These are phyloP conservation scores for Larimichthys polyactis DNA, from an alignment of 2,113 vertebrate genomes.

Conservation along the genomic window DNA sequence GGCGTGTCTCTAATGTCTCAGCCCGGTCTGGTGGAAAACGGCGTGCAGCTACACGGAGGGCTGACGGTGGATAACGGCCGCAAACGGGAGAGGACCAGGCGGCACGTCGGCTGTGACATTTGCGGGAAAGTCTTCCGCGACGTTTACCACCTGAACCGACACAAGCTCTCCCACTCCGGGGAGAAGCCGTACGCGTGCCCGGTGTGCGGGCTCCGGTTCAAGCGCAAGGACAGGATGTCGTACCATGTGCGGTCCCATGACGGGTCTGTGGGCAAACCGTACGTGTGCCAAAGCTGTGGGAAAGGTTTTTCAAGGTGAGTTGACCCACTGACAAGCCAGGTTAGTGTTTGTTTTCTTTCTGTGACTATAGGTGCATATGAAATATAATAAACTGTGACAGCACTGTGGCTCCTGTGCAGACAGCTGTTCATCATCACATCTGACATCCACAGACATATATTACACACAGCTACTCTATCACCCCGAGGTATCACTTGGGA, in stretches of 20 bases:
- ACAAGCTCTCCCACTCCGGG: conserved; percentile 98
- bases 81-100: conserved; percentile 95
- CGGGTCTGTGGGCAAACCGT: conserved; percentile 97
- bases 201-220: conserved; percentile 96
- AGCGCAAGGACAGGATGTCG: conserved; percentile 98
- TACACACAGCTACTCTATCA: background rate
- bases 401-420: background rate
- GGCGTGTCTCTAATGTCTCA: conserved; percentile 76
- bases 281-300: conserved; percentile 98
- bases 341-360: background rate
- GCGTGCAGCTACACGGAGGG: conserved; percentile 85
- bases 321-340: background rate
- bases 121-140: conserved; percentile 99
- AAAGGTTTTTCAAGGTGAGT: conserved; percentile 99
- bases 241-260: conserved; percentile 98
- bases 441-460: background rate
- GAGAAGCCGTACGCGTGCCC: conserved; percentile 99
- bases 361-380: background rate
- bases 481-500: background rate
- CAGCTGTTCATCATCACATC: background rate
- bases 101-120: conserved; percentile 97
- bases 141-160: conserved; percentile 98
- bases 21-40: conserved; percentile 88
- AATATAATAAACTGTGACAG: background rate
- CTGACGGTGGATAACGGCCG: conserved; percentile 84